Base-by-base conservation (phyloP, 1,140 invertebrate genomes). In the Bombus balteatus region DNA sequence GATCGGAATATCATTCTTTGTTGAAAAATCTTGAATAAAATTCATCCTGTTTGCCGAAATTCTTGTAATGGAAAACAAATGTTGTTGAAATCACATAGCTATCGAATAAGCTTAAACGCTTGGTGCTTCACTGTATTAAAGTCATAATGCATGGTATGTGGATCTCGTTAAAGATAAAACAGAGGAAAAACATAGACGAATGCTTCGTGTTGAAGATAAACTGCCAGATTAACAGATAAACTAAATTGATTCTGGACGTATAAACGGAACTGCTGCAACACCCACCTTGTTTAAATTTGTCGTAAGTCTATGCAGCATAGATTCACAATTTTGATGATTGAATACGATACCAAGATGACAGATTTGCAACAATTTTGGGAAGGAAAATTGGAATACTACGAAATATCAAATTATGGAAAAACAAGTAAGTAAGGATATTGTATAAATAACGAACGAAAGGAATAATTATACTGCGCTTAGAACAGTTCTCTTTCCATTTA, bases 111-210 rank as follows among this genome's bases (percentile, higher is more conserved):
- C 2, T 74, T 25, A 34, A 37, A n/a, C 39, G 22, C 37, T 28
- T 43, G 71, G 37, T 25, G 12, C 13, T 53, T 73, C 28, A 43
- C 8, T 18, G 25, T 65, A 72, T 76, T 65, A 53, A 53, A 34
- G 70, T 75, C 77, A 66, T 86, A 68, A 86, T 37, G 53, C 39
- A 18, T n/a, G 34, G 75, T 34, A 72, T 65, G 75, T 47, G 88
- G 47, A 89, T 89, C 87, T 89, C 79, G 80, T 89, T 89, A 87
- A 57, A 66, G 88, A 90, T 89, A 90, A 75, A 77, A 83, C 41
- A 57, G 71, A 85, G 65, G 37, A 74, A 74, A 82, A 86, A 76
- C 83, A 53, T 80, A 74, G 74, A 75, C 74, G 70, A 85, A 71
- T 80, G 80, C 57, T 25, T 72, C 75, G 28, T 68, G 88, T 81